Base-by-base conservation (phyloP, 2,797 vertebrate genomes). In the Selene dorsalis region DNA sequence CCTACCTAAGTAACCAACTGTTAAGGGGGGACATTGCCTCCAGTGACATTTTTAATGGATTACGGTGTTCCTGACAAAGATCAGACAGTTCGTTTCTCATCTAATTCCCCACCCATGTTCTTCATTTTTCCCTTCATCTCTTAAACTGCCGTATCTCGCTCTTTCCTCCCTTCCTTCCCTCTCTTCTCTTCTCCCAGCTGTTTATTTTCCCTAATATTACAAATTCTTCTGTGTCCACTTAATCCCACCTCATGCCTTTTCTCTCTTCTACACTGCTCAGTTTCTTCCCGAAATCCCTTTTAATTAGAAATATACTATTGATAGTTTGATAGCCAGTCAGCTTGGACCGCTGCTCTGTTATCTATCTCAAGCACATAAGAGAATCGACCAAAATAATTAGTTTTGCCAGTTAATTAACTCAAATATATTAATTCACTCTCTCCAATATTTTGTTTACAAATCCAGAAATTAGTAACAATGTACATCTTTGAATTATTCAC, bases 21-120 rank as follows among this genome's bases (percentile, higher is more conserved):
- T 92, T 93, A 91, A 90, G 92, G 88, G 85, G 92, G 85, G 85
- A 87, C 83, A 62, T 83, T 56, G 90, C 93, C 92, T 91, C 92
- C 75, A 91, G 92, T 93, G 91, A 92, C 80, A 39, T 91, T 90
- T 92, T 93, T 93, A 94, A 93, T 93, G 92, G 92, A 94, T 93
- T 93, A 92, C 60, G 24, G 80, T 82, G 84, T 83, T 90, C 88
- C 82, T 89, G 89, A 91, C 90, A 91, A 91, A 84, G 84, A 93
- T 91, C 86, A 85, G 85, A 83, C 90, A 82, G 77, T 87, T 90
- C 79, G 28, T 84, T 85, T 80, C 80, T 67, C 80, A 69, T 82
- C 77, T 84, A 85, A 83, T 76, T 90, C 88, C 83, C 88, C 85
- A 70, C 75, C 70, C 82, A 75, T 79, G 75, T 67, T 87, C 78